Evolutionary conservation across 37 sponge, comb jelly and placozoan species (phyloP).

Genomic region (Chondrosia reniformis): DNA sequence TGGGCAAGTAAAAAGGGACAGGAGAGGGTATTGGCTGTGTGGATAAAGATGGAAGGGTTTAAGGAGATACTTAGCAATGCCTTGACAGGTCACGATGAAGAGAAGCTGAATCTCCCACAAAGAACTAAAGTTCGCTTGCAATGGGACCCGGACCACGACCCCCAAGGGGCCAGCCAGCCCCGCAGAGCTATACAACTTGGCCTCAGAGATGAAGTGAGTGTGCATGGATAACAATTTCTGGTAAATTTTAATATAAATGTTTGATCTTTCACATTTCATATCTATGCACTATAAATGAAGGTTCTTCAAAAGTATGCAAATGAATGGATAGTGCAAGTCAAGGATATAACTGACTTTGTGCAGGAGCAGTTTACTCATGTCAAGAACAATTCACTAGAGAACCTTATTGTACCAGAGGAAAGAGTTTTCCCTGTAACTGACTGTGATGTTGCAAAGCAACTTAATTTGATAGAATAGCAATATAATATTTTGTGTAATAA

Average conservation of each 20-base stretch:
- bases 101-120: conserved; percentile 18
- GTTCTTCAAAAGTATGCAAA: conserved; percentile 35
- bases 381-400: conserved; percentile 25
- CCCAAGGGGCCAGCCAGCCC: conserved; percentile 40
- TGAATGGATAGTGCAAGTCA: conserved; percentile 67
- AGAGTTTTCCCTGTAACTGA: conserved; percentile 48
- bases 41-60: conserved; percentile 62
- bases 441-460: conserved; percentile 1
- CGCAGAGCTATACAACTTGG: conserved; percentile 77
- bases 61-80: conserved; percentile 64
- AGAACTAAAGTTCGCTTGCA: conserved; percentile 59
- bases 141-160: conserved; percentile 81
- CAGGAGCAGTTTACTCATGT: conserved; percentile 47
- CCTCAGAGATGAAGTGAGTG: conserved; percentile 58
- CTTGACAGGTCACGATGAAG: conserved; percentile 52
- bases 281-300: background rate
- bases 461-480: too few relatives aligned
- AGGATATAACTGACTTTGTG: conserved; percentile 72
- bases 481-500: too few relatives aligned
- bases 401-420: conserved; percentile 56
- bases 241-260: too few relatives aligned
- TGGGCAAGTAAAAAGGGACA: conserved; percentile 66
- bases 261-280: too few relatives aligned
- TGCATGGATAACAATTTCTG: too few relatives aligned
- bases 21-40: conserved; percentile 64